A percentile compares a stretch with the other conserved stretches of the same genome.
Evolutionary conservation across 1,140 invertebrate genomes (phyloP).

Genomic region (Copidosoma floridanum): DNA sequence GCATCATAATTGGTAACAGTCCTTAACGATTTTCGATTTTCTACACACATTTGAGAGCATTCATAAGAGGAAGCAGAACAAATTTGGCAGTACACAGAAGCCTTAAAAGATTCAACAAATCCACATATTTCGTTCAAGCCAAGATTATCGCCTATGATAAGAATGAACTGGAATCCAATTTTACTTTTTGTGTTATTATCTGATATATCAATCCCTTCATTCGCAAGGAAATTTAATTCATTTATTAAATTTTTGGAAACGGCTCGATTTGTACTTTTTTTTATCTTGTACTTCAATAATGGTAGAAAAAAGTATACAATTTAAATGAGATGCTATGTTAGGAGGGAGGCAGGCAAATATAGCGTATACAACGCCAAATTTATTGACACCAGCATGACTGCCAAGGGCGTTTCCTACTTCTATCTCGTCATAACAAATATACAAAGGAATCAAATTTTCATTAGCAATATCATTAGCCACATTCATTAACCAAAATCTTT

Average conservation of each 20-base stretch:
- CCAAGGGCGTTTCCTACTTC: conserved; percentile 12
- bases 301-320: background rate
- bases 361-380: conserved; percentile 6
- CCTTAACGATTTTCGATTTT: background rate
- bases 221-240: background rate
- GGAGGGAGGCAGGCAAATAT: background rate
- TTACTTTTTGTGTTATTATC: background rate
- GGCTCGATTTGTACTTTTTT: background rate
- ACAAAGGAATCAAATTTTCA: background rate
- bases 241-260: background rate
- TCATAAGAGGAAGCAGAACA: background rate
- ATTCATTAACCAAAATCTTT: background rate
- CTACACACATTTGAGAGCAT: background rate
- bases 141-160: background rate
- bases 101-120: background rate
- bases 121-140: background rate
- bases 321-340: background rate
- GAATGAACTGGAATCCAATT: background rate
- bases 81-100: background rate
- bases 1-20: background rate
- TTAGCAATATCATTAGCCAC: background rate
- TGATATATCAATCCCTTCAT: background rate
- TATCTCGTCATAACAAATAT: background rate
- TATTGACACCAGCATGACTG: conserved; percentile 17
- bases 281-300: background rate